phyloP scores from a whole-genome alignment of 2,797 vertebrate genomes.

The Thunnus albacares region DNA sequence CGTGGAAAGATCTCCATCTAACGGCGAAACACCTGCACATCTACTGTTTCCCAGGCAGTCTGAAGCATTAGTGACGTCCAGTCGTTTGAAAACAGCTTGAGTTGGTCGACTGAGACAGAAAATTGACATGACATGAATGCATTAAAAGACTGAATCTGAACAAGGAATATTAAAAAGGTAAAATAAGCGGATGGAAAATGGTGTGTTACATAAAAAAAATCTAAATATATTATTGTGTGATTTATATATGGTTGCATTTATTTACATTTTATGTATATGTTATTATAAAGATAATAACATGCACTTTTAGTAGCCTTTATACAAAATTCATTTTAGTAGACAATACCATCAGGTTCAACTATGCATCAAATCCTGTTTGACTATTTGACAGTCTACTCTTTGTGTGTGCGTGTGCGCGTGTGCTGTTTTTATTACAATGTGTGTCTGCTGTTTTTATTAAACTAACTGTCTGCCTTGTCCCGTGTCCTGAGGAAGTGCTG shows the following conservation, averaged over 20 bases:
- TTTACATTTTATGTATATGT: not conserved
- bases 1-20: constrained; percentile 51
- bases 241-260: not conserved
- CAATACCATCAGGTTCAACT: too few relatives aligned
- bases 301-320: too few relatives aligned
- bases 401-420: not conserved
- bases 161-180: not conserved
- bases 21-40: constrained; percentile 33
- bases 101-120: not conserved
- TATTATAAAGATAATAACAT: not conserved
- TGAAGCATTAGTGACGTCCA: not conserved
- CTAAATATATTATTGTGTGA: not conserved
- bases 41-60: constrained; percentile 11
- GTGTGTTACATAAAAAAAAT: not conserved
- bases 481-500: constrained; percentile 73
- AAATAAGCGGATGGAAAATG: not conserved
- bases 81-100: not conserved
- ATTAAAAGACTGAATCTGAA: not conserved
- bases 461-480: constrained; percentile 19
- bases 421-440: constrained; percentile 15
- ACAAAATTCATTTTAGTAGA: too few relatives aligned
- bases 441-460: constrained; percentile 36
- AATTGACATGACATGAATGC: not conserved
- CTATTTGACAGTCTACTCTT: not conserved
- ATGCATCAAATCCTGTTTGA: not conserved